These are phyloP conservation scores for Drosophila suzukii DNA, from an alignment of 1,140 invertebrate species.

Conservation along the genomic window DNA sequence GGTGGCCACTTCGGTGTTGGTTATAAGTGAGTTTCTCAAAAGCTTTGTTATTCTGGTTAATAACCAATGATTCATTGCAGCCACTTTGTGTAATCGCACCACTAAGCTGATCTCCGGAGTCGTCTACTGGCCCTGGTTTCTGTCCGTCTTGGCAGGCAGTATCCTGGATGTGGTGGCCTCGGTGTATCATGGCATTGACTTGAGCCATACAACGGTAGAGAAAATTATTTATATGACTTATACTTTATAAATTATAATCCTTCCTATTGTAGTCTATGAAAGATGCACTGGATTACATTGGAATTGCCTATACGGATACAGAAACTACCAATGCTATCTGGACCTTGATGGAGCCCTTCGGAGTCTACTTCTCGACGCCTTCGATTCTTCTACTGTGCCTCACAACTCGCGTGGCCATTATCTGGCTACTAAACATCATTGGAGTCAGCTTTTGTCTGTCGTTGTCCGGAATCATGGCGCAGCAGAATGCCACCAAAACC, in stretches of 20 bases:
- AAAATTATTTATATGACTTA: too few relatives aligned
- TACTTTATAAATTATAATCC: background rate
- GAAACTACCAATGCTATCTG: background rate
- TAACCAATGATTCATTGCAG: slow-evolving; percentile 19
- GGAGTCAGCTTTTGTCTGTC: slow-evolving; percentile 73
- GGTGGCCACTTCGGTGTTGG: slow-evolving; percentile 65
- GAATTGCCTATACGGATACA: background rate
- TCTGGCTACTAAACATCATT: slow-evolving; percentile 77
- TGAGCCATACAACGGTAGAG: slow-evolving; percentile 51
- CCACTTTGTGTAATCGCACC: slow-evolving; percentile 67
- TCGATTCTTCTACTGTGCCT: slow-evolving; percentile 62
- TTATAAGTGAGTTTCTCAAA: slow-evolving; percentile 61
- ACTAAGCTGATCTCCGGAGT: slow-evolving; percentile 70
- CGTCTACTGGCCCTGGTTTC: slow-evolving; percentile 79
- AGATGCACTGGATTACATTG: slow-evolving; percentile 51
- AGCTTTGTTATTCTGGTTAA: background rate
- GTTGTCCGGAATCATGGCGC: slow-evolving; percentile 60
- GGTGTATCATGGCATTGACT: slow-evolving; percentile 65
- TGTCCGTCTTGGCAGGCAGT: slow-evolving; percentile 63
- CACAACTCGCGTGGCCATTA: slow-evolving; percentile 62
- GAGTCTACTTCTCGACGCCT: slow-evolving; percentile 71
- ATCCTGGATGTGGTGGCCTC: slow-evolving; percentile 75
- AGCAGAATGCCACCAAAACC: slow-evolving; percentile 20
- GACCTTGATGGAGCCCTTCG: slow-evolving; percentile 28
- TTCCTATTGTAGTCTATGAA: slow-evolving; percentile 14